These are phyloP conservation scores for Melospiza melodia DNA, from an alignment of 2,113 vertebrate genomes.

Conservation along the genomic window DNA sequence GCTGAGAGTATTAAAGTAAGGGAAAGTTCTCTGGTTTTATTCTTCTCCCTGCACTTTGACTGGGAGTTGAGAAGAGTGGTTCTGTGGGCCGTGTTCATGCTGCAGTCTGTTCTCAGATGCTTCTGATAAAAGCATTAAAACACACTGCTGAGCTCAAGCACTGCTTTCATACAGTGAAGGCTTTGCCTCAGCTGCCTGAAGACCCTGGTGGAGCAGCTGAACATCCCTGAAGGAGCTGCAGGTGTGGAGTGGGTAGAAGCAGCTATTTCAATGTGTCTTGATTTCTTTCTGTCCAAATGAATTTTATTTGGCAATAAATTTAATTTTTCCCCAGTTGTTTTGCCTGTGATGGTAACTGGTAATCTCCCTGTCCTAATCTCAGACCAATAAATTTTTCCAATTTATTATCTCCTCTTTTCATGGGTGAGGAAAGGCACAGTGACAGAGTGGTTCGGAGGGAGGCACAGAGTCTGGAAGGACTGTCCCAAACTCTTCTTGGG, in stretches of 20 bases:
- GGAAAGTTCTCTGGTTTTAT: not conserved
- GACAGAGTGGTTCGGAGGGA: not conserved
- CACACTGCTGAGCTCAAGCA: not conserved
- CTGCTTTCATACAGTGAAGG: not conserved
- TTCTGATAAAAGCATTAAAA: not conserved
- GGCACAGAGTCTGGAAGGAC: not conserved
- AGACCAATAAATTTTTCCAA: not conserved
- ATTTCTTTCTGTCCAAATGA: not conserved
- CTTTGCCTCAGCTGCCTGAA: not conserved
- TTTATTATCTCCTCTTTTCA: not conserved
- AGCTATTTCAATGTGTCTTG: not conserved
- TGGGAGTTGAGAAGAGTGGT: not conserved
- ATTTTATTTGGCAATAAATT: not conserved
- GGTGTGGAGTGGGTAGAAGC: not conserved
- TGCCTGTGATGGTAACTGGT: not conserved
- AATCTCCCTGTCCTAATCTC: not conserved
- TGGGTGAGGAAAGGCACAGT: fast-evolving
- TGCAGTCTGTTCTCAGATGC: not conserved
- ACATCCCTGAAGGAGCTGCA: not conserved
- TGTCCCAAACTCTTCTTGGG: not conserved
- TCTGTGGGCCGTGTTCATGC: not conserved
- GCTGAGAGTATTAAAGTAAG: not conserved
- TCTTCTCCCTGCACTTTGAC: not conserved
- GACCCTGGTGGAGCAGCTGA: not conserved
- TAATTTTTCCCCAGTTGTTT: not conserved